Conservation (phyloP, 2,888 invertebrate genomes). For the Tortricodes alternella region DNA sequence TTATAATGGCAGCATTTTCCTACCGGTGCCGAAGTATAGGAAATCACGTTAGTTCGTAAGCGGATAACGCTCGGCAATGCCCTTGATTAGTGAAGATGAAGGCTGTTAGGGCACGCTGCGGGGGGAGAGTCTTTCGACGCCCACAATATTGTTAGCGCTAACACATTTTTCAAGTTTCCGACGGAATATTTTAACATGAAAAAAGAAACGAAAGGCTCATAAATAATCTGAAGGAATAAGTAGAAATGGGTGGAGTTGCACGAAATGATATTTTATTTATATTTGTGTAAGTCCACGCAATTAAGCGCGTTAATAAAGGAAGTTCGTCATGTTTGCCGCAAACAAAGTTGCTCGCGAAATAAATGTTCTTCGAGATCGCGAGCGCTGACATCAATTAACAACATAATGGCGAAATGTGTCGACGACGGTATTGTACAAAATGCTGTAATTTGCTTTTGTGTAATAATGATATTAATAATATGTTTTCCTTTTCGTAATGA, state of each 20-base stretch:
- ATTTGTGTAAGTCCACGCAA: conserved; percentile 49
- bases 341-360: conserved; percentile 54
- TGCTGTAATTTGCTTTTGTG: neutral
- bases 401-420: conserved; percentile 22
- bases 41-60: conserved; percentile 63
- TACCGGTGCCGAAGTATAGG: conserved; percentile 38
- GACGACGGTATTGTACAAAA: neutral
- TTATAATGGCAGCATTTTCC: conserved; percentile 41
- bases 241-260: conserved; percentile 13
- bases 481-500: neutral
- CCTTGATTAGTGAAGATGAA: conserved; percentile 57
- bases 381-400: conserved; percentile 36
- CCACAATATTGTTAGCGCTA: conserved; percentile 48
- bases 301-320: conserved; percentile 50
- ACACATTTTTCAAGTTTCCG: conserved; percentile 43
- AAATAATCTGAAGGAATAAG: conserved; percentile 19
- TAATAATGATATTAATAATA: neutral
- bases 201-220: conserved; percentile 1
- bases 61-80: conserved; percentile 50
- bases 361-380: conserved; percentile 44
- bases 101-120: conserved; percentile 41
- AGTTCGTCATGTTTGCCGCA: conserved; percentile 52
- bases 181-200: neutral
- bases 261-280: conserved; percentile 37
- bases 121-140: conserved; percentile 45